Evolutionary conservation across 2,888 invertebrate species (phyloP), one percentile per base, ranked within the genome.

Genomic region (Anorthoa munda): DNA sequence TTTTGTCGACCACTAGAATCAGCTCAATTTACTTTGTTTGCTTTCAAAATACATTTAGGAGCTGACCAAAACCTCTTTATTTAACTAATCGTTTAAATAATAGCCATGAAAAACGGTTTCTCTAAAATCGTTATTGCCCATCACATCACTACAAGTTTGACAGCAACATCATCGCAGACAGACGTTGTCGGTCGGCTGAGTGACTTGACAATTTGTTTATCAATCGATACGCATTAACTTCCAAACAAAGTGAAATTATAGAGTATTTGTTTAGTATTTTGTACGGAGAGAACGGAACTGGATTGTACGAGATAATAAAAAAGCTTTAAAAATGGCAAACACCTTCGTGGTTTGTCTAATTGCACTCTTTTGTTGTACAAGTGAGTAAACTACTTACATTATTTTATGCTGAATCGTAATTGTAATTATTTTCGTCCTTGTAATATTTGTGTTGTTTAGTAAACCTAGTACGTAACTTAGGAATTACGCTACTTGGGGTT

Each of bases 331-430:
- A 88, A 96, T 96, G 96, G 91, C 95, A 91, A 96, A 95, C 94
- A 90, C 93, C 71, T 83, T 92, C 68, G 92, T 90, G 91, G 94
- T 95, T 95, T 95, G 95, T 94, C 94, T 96, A 76, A 78, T 94
- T 76, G 82, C 90, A 65, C 83, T 95, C 87, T 91, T 95, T 92
- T 94, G 93, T 91, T 93, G 92, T 90, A 88, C 94, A 89, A 90
- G 95, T 95, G 89, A 94, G 95, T 93, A 87, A 70, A 72, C 72
- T 66, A 63, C 61, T 13, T 48, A 15, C 75, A 71, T 79, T 82
- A 79, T 79, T 75, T 80, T 76, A 70, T 56, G 66, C 45, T 75
- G 65, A 71, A 65, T 79, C 63, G 76, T 73, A 78, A 83, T 87
- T 85, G 79, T 79, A 86, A 81, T 83, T 79, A 83, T 83, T 84